Evolutionary conservation across 1,140 invertebrate genomes (phyloP), one percentile per base, ranked within the genome.

Genomic region (Cydia strobilella): DNA sequence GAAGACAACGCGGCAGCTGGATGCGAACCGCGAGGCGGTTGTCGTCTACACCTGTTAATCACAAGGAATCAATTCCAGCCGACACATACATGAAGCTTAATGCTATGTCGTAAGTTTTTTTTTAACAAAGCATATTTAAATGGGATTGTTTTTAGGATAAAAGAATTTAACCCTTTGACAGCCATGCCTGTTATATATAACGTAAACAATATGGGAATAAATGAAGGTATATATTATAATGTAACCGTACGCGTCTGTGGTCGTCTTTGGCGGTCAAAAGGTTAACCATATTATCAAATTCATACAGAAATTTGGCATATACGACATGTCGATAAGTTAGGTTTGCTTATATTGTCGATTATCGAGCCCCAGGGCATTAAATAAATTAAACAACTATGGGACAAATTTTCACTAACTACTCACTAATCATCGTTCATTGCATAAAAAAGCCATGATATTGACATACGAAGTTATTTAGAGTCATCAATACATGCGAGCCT

Each of bases 1-100:
- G 92, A 85, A 90, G 94, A 75, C 94, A 94, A 84, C 88, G 94
- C 79, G 93, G 93, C 23, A 94, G 94, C 42, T 94, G 94, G 94
- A 94, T 94, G 77, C 86, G 94, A 78, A 94, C 94, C 71, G 91
- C 93, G 0, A 86, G 94, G 75, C 91, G 94, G 74, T 79, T 94
- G 1, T 93, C 92, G 7, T 85, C 86, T 66, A 85, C 90, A 27
- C 89, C 88, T 69, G 82, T 84, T 20, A 86, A 86, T 71, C 84
- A 81, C 48, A 74, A 81, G 18, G 90, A 91, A 42, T 72, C 80
- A 9, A 73, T 87, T 23, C 89, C 90, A 3, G 77, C 87, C 23
- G 92, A 93, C 77, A 88, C 86, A 12, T 93, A 93, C 77, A 90
- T 93, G 86, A 93, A 93, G 80, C 84, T 93, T 10, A 90, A 93